Conservation (phyloP, 2,797 vertebrate species). For the Myripristis murdjan region DNA sequence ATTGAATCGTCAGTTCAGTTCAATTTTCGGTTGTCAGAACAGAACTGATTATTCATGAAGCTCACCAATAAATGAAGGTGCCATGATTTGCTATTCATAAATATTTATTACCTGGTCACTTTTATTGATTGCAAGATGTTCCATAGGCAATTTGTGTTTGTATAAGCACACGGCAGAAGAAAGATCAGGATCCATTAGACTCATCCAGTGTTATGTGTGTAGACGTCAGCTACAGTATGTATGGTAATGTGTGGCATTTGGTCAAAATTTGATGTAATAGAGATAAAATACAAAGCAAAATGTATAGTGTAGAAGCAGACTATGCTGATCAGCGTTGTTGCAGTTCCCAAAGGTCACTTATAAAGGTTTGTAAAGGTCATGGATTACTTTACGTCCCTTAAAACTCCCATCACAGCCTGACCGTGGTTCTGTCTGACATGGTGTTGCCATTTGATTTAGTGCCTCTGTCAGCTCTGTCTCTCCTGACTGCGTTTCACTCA, state of each 20-base stretch:
- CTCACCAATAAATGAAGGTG: too few species aligned
- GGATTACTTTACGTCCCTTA: conserved; percentile 9
- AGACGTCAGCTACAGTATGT: too few species aligned
- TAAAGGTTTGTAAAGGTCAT: conserved; percentile 10
- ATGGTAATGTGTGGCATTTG: too few species aligned
- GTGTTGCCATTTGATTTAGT: conserved; percentile 13
- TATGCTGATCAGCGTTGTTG: too few species aligned
- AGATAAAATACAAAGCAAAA: neutral
- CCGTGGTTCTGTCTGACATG: neutral
- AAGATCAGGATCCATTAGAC: too few species aligned
- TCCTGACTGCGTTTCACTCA: neutral
- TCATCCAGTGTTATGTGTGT: too few species aligned
- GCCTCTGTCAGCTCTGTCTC: neutral
- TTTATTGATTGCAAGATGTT: too few species aligned
- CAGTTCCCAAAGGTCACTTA: neutral
- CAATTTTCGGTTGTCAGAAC: neutral
- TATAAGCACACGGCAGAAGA: too few species aligned
- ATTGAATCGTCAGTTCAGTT: neutral
- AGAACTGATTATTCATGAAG: too few species aligned
- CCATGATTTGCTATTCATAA: too few species aligned
- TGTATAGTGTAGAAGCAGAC: neutral
- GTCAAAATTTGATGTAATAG: neutral
- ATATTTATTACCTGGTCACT: too few species aligned
- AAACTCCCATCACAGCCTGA: conserved; percentile 2
- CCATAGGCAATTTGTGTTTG: too few species aligned